Evolutionary conservation across 2,113 vertebrate genomes (phyloP), one percentile per base, ranked within the genome.

Genomic region (Girardinichthys multiradiatus): DNA sequence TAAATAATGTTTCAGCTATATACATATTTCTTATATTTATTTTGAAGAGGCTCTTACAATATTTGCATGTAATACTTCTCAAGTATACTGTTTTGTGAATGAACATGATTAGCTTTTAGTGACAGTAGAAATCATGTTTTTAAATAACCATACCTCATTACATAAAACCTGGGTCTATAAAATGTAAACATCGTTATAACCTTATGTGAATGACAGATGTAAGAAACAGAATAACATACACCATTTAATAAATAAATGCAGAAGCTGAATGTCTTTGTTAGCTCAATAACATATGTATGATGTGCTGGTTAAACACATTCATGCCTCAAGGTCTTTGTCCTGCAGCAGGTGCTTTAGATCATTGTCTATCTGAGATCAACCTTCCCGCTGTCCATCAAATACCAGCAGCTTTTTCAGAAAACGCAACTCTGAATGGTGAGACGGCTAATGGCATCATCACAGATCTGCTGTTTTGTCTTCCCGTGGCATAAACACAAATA

Each of bases 381-480:
- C 68, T 69, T 70, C 86, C 48, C 64, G 31, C 67, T 26, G 45
- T 64, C 68, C 78, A 69, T 76, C 73, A 87, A 72, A 84, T 70
- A 82, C 35, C 74, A 45, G 29, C 80, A 74, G 77, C 66, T 77
- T 80, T 54, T 73, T 84, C 57, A 76, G 63, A 48, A 70, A 57
- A 39, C 51, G 58, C 72, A 71, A 57, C 69, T 81, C 74, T 81
- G 68, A 87, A 86, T 82, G 75, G 66, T 76, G 68, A 65, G 64
- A 64, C 37, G 51, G 70, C 79, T 86, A 84, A 86, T 78, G 82
- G 68, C 80, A 77, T 76, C 74, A 81, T 76, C 72, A 80, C 79
- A 81, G 68, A 82, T 37, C 57, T 74, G 79, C 70, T 85, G 85
- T 84, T 88, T 77, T 72, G 73, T 80, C 84, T 86, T 73, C 84